Evolutionary conservation across 2,113 vertebrate genomes (phyloP), one percentile per base, ranked within the genome.

Genomic region (Lota lota): DNA sequence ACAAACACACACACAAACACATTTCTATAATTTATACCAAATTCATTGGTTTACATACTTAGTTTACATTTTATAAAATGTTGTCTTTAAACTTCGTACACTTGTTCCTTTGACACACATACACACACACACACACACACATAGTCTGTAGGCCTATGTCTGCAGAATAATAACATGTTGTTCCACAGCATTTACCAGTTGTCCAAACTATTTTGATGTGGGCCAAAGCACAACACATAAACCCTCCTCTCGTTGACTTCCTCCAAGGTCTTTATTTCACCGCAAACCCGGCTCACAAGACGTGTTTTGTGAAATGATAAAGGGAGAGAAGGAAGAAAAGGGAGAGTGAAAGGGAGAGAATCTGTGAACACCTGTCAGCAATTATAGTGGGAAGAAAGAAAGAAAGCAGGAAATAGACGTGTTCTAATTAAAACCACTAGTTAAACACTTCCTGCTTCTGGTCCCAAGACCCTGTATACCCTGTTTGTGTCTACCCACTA

Each of bases 361-460:
- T 93, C 61, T 76, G 83, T 50, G 82, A 88, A 95, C 96, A 99
- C 96, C 96, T 98, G 96, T 92, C 95, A 92, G 92, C 94, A 98
- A 97, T 99, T 98, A 97, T 92, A 93, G 92, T 88, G 77, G 87
- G 90, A 94, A 92, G 91, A 94, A 91, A 89, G 89, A 92, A 91
- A 91, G 93, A 89, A 93, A 89, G 94, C 95, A 94, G 97, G 97
- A 97, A 97, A 96, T 96, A 95, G 95, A 96, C 92, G 91, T 93
- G 92, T 91, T 93, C 93, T 98, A 98, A 98, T 99, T 96, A 96
- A 97, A 96, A 95, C 87, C 94, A 95, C 92, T 94, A 94, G 93
- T 97, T 97, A 95, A 96, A 98, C 95, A 96, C 95, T 97, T 98
- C 96, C 96, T 98, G 95, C 93, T 93, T 92, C 87, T 93, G 91